These are phyloP conservation scores for Vulpes lagopus DNA, from an alignment of 2,113 vertebrate genomes.

Conservation along the genomic window DNA sequence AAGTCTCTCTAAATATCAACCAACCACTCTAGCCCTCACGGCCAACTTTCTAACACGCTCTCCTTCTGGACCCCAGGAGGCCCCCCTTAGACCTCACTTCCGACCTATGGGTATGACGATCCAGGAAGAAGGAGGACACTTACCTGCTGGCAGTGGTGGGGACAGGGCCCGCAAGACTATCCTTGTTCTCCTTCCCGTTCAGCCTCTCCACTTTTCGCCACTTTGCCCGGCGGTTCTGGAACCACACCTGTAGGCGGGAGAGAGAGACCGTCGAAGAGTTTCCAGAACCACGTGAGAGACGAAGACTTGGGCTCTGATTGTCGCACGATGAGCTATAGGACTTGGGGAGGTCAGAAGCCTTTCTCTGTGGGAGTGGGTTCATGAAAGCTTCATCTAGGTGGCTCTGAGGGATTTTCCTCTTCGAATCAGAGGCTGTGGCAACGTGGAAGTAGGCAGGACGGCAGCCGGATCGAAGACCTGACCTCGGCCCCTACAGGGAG, in stretches of 20 bases:
- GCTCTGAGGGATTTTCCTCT: background rate
- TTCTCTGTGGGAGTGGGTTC: background rate
- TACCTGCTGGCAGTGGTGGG: background rate
- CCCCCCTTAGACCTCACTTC: no score
- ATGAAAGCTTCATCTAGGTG: no score
- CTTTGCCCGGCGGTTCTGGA: slow-evolving; percentile 98
- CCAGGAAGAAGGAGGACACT: background rate
- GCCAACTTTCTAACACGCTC: background rate
- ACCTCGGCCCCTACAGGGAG: background rate
- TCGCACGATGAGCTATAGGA: accelerated
- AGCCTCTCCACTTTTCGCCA: slow-evolving; percentile 92
- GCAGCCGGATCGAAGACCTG: accelerated
- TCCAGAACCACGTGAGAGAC: background rate
- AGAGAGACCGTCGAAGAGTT: background rate
- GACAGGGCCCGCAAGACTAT: background rate
- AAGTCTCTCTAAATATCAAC: background rate
- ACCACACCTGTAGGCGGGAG: slow-evolving; percentile 92
- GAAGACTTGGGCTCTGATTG: background rate
- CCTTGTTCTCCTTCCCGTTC: slow-evolving; percentile 83
- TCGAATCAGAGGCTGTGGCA: accelerated
- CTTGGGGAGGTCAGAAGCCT: background rate
- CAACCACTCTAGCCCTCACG: background rate
- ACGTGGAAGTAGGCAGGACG: background rate
- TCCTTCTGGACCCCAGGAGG: background rate
- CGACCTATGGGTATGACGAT: accelerated